phyloP scores from a whole-genome alignment of 1,140 invertebrate genomes.

The Manduca sexta region DNA sequence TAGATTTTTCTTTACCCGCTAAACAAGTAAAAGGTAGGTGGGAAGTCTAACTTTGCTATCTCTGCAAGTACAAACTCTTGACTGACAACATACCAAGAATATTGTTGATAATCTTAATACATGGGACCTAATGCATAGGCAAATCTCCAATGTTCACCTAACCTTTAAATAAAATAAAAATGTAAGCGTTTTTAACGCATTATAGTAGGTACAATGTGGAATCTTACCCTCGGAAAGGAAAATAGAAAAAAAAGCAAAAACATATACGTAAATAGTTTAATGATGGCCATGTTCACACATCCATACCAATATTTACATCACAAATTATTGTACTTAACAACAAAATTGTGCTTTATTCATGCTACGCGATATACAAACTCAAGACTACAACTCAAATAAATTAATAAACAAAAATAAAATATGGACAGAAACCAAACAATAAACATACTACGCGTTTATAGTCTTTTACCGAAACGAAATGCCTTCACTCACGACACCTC shows the following conservation, averaged over 20 bases:
- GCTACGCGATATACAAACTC: conserved; percentile 30
- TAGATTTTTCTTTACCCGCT: too few species aligned
- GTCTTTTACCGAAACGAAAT: conserved; percentile 27
- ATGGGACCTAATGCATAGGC: too few species aligned
- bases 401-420: conserved; percentile 47
- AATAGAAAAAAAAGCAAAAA: conserved; percentile 12
- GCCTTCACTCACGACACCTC: conserved; percentile 20
- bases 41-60: too few species aligned
- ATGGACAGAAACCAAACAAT: conserved; percentile 29
- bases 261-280: conserved; percentile 67
- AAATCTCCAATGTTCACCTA: too few species aligned
- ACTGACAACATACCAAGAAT: too few species aligned
- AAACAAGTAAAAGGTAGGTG: too few species aligned
- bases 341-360: conserved; percentile 63
- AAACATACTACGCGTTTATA: conserved; percentile 28
- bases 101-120: too few species aligned
- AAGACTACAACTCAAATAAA: conserved; percentile 32
- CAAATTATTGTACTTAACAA: conserved; percentile 62
- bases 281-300: conserved; percentile 69
- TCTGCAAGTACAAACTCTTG: too few species aligned
- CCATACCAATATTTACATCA: conserved; percentile 67
- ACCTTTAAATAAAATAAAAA: too few species aligned
- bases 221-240: neutral
- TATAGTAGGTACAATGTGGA: too few species aligned
- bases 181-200: too few species aligned